Evolutionary conservation across 30 jellyfish, hydroid and myxozoan genomes (phyloP), one percentile per base, ranked within the genome.

Genomic region (Cassiopea andromeda): DNA sequence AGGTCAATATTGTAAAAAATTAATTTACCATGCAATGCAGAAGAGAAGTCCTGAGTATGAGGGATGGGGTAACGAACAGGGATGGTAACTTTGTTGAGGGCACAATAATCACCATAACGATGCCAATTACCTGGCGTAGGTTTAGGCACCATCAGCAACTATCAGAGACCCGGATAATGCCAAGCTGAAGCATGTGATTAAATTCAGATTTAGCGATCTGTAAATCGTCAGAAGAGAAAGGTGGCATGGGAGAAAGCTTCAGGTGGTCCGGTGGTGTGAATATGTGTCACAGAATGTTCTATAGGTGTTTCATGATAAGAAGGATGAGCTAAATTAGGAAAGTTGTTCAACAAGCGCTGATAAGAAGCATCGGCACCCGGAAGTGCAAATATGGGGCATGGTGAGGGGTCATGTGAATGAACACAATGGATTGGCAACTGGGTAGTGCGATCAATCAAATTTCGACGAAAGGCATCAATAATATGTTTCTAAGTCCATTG

Each of bases 21-120:
- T 1, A 79, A 69, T 14, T 70, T 73, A 8, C 92, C 92, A 44
- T 84, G 88, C 46, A 88, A 89, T 1, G 93, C 45, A 2, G 93
- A 13, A 1, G 85, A 38, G 60, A 88, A 75, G 70, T 88, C 93
- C 61, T 88, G 93, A 38, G 80, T 64, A 44, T 75, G 95, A 7
- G 95, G 95, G 46, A 88, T 80, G 8, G 95, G 95, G 49, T 88
- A 88, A 14, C 92, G 87, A 57, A 80, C 95, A 1, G 95, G 95
- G 1, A 60, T 60, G 4, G 92, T 88, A 6, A 58, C 60, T 2
- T 10, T 1, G 66, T 78, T 88, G 60, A 88, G 94, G 12, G 85
- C 69, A 50, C 93, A 94, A 57, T 75, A 88, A 69, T 88, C 94
- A 7, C 92, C 85, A 57, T 94, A 88, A 38, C 66, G 92, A 7